Base-by-base conservation (phyloP, 2,113 vertebrate species). In the Thalassarche chlororhynchos region DNA sequence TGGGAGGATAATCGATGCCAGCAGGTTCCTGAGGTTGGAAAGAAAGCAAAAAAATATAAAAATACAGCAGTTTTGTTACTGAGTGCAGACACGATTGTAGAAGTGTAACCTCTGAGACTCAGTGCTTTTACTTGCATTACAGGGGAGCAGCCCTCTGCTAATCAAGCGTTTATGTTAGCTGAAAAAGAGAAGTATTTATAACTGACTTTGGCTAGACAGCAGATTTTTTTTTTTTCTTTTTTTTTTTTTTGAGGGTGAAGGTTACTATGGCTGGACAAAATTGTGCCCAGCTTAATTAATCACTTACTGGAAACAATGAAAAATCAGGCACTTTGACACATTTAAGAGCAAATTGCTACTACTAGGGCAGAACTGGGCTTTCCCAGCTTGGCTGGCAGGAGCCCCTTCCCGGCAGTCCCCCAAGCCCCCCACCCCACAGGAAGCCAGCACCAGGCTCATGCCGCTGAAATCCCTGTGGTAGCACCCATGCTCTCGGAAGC, bases 1-100 rank as follows among this genome's bases (percentile, higher is more conserved):
- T 97, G 70, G 99, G 96, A n/a, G 99, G 99, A 21, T 99, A 98
- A 78, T 99, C 99, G 4, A 99, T 98, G 97, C 98, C 99, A 87
- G 98, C 98, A 55, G 99, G 98, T 55, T 99, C 99, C 99, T 99
- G 97, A 31, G 90, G 78, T 96, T 89, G 94, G 74, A 91, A 74
- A 89, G 57, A 69, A 38, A 68, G 34, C 4, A 44, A 44, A 44
- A 94, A 38, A 28, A 32, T 8, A 21, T 9, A 34, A 21, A 17
- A 68, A 44, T 4, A 58, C 5, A 62, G 36, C 23, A 23, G 46
- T 47, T 70, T 94, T 83, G 52, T 78, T 87, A 84, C 24, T 84
- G 86, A 65, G 71, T n/a, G 72, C 69, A 96, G 54, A 86, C 75
- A 42, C 4, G 5, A 69, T 24, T 49, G 46, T 7, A 60, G 80